A percentile compares a stretch with the other conserved stretches of the same genome.
Evolutionary conservation across 2,888 invertebrate species (phyloP).

Genomic region (Lycia hirtaria): DNA sequence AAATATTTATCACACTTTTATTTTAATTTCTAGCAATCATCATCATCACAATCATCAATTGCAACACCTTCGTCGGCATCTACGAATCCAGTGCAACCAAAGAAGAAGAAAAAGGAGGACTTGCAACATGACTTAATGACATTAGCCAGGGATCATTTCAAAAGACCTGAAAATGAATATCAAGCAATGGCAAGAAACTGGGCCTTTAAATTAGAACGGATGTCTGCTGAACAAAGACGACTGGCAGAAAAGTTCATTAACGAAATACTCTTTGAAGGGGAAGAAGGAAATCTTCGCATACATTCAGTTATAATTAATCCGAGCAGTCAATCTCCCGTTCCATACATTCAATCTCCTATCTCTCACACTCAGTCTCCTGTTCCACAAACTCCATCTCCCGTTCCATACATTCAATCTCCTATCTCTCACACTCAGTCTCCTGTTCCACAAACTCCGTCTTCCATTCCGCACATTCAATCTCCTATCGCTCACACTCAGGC

Average conservation of each 20-base stretch:
- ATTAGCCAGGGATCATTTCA: conserved; percentile 28
- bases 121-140: conserved; percentile 23
- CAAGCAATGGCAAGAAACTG: conserved; percentile 32
- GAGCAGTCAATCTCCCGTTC: conserved; percentile 19
- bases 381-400: too few relatives aligned
- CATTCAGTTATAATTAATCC: conserved; percentile 21
- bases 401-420: too few relatives aligned
- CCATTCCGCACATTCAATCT: too few relatives aligned
- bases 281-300: too few relatives aligned
- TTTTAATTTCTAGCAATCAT: conserved; percentile 16
- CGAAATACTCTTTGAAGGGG: too few relatives aligned
- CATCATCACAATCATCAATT: conserved; percentile 11
- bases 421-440: too few relatives aligned
- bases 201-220: conserved; percentile 32
- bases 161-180: conserved; percentile 27
- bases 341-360: conserved; percentile 11
- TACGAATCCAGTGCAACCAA: too few relatives aligned
- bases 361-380: too few relatives aligned
- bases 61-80: too few relatives aligned
- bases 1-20: conserved; percentile 17
- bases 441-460: too few relatives aligned
- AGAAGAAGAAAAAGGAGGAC: conserved; percentile 23
- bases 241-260: too few relatives aligned
- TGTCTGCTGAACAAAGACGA: conserved; percentile 34
- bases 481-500: too few relatives aligned